These are phyloP conservation scores for Drosophila bifasciata DNA, from an alignment of 1,140 invertebrate genomes.

Conservation along the genomic window DNA sequence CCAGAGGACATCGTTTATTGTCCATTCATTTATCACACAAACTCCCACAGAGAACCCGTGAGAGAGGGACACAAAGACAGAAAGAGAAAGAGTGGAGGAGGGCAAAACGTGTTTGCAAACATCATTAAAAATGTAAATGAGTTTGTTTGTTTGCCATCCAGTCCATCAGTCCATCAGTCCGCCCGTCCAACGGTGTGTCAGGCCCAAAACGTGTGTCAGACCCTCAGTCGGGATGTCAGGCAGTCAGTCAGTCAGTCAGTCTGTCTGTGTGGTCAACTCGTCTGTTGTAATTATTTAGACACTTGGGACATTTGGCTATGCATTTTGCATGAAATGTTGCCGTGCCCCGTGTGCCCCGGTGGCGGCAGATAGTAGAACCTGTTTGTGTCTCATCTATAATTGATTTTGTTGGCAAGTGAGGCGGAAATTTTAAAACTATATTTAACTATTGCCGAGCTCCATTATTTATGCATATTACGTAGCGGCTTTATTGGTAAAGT, in stretches of 20 bases:
- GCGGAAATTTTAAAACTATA: slow-evolving; percentile 52
- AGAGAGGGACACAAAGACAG: not conserved
- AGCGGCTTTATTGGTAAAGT: slow-evolving; percentile 54
- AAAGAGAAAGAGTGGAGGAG: not conserved
- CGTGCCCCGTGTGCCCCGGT: no score
- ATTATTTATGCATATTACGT: slow-evolving; percentile 58
- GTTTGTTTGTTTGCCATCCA: slow-evolving; percentile 70
- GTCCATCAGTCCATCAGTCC: slow-evolving; percentile 37
- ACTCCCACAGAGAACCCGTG: no score
- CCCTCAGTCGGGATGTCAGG: slow-evolving; percentile 24
- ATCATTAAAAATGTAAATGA: slow-evolving; percentile 82
- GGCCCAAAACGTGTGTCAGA: slow-evolving; percentile 14
- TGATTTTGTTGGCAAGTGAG: slow-evolving; percentile 53
- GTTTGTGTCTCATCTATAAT: slow-evolving; percentile 68
- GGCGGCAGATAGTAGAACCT: slow-evolving; percentile 53
- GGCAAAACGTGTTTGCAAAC: slow-evolving; percentile 64
- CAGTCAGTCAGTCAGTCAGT: slow-evolving; percentile 7
- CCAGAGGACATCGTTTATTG: slow-evolving; percentile 51
- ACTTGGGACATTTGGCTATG: slow-evolving; percentile 63
- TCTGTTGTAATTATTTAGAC: slow-evolving; percentile 71
- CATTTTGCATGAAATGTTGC: slow-evolving; percentile 66
- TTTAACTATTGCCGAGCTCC: slow-evolving; percentile 55
- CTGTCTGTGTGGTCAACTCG: slow-evolving; percentile 45
- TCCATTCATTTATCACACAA: slow-evolving; percentile 59
- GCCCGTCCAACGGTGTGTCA: not conserved